A percentile compares a stretch with the other conserved stretches of the same genome.
Evolutionary conservation across 2,888 invertebrate genomes (phyloP).

Genomic region (Hypsopygia costalis): DNA sequence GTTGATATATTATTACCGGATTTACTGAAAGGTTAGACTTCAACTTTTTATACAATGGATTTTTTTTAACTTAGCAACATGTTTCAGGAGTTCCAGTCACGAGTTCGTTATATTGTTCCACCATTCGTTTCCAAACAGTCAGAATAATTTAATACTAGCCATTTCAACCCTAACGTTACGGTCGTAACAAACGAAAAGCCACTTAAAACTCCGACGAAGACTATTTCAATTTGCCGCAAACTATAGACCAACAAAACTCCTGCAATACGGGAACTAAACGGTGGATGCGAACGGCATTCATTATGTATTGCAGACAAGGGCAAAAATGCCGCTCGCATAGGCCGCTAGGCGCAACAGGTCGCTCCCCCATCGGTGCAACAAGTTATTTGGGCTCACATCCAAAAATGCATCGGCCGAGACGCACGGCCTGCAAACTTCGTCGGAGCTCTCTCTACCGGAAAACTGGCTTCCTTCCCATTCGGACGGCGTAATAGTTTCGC

Average conservation of each 20-base stretch:
- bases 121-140: neutral
- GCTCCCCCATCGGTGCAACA: conserved; percentile 64
- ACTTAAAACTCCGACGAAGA: conserved; percentile 19
- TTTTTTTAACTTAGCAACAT: too few species aligned
- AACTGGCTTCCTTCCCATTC: conserved; percentile 45
- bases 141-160: conserved; percentile 10
- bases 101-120: conserved; percentile 4
- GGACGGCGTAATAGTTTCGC: conserved; percentile 31
- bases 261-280: conserved; percentile 58
- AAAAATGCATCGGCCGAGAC: conserved; percentile 75
- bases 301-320: conserved; percentile 71
- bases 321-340: conserved; percentile 59
- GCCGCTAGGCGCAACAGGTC: conserved; percentile 66
- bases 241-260: conserved; percentile 39
- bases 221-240: conserved; percentile 16
- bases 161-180: conserved; percentile 2
- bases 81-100: conserved; percentile 2
- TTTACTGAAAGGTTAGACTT: too few species aligned
- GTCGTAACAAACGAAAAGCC: conserved; percentile 14
- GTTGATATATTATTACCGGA: too few species aligned
- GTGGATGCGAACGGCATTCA: conserved; percentile 54
- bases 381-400: conserved; percentile 76
- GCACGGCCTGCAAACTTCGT: conserved; percentile 46
- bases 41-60: too few species aligned
- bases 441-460: conserved; percentile 38